phyloP scores from a whole-genome alignment of 2,113 vertebrate genomes.

The Mastomys coucha region DNA sequence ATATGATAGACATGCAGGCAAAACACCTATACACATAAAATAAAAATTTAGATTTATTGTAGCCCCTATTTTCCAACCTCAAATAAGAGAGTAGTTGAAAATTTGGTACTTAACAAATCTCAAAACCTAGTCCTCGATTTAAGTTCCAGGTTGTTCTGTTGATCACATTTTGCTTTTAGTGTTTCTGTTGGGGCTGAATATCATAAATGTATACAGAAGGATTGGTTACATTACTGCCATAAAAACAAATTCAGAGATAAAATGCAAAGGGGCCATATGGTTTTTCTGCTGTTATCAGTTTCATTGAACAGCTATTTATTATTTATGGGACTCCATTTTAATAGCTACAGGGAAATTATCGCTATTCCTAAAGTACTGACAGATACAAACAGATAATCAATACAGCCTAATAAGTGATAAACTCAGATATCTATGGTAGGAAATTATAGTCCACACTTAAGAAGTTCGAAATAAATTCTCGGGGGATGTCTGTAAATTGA shows the following conservation, averaged over 20 bases:
- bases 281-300: constrained; percentile 60
- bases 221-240: constrained; percentile 25
- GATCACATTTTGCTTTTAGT: constrained; percentile 51
- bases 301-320: constrained; percentile 49
- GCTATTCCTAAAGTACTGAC: not conserved
- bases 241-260: constrained; percentile 34
- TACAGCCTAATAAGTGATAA: constrained; percentile 48
- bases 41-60: not conserved
- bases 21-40: not conserved
- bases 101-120: not conserved
- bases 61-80: constrained; percentile 18
- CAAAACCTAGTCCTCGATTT: constrained; percentile 28
- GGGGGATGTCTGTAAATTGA: constrained; percentile 24
- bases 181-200: constrained; percentile 44
- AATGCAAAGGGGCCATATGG: constrained; percentile 15
- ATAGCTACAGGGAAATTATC: constrained; percentile 60
- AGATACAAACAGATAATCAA: constrained; percentile 58
- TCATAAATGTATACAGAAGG: constrained; percentile 37
- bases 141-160: constrained; percentile 17
- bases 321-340: constrained; percentile 57
- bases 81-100: constrained; percentile 59
- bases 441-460: constrained; percentile 53
- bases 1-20: not conserved
- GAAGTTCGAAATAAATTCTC: constrained; percentile 42
- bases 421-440: constrained; percentile 21